Conservation (phyloP, 2,797 vertebrate species). For the Neosilurus mollespiculum region DNA sequence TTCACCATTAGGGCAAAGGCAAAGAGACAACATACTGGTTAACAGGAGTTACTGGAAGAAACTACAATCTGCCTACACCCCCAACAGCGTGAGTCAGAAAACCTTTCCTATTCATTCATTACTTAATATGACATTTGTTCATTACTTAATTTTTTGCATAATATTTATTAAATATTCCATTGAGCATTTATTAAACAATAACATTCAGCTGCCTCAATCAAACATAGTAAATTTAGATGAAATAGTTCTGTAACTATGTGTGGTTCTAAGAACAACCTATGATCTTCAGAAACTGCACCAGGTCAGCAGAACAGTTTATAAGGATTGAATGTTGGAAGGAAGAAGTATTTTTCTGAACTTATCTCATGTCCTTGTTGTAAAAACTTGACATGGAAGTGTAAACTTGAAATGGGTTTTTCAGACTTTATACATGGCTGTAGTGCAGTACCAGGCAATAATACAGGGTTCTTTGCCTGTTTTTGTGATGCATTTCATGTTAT, state of each 20-base stretch:
- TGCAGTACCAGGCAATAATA: neutral
- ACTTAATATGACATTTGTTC: neutral
- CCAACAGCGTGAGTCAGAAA: constrained; percentile 85
- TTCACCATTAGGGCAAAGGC: constrained; percentile 78
- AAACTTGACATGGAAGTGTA: neutral
- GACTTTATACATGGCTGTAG: neutral
- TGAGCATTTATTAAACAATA: neutral
- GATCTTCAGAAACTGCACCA: neutral
- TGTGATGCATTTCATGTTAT: neutral
- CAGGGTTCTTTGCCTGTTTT: too few species aligned
- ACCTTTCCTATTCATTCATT: neutral
- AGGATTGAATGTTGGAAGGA: neutral
- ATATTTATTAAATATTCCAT: neutral
- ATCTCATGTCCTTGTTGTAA: neutral
- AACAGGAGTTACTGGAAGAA: constrained; percentile 82
- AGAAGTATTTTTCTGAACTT: neutral
- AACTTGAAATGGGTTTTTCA: neutral
- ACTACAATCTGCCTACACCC: constrained; percentile 84
- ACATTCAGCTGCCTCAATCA: neutral
- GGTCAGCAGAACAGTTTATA: neutral
- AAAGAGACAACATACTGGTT: constrained; percentile 94
- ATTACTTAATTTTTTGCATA: neutral
- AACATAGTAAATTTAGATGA: neutral
- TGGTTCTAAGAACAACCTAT: neutral
- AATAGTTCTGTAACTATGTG: neutral